Percentiles rank a stretch among this genome's conserved stretches.
These are phyloP conservation scores for Meriones unguiculatus DNA, from an alignment of 2,113 vertebrate genomes.

Conservation along the genomic window DNA sequence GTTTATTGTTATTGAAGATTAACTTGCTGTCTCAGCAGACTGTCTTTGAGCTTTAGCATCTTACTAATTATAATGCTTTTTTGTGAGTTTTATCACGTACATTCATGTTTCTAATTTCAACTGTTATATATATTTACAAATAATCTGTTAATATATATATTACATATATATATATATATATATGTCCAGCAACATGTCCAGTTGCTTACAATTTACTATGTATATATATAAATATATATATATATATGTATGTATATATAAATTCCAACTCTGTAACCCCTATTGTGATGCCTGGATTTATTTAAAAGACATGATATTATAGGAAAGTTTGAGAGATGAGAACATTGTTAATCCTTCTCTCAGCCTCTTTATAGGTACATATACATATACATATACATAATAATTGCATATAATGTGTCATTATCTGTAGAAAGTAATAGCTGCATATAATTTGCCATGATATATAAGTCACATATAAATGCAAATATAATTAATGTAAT, in stretches of 20 bases:
- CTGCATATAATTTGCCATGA: background rate
- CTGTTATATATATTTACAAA: background rate
- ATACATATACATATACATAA: background rate
- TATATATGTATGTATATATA: background rate
- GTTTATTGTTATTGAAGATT: conserved; percentile 30
- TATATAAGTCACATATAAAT: background rate
- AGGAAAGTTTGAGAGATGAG: background rate
- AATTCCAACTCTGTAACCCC: background rate
- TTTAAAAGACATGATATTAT: background rate
- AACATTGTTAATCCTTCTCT: background rate
- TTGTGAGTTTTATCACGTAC: background rate
- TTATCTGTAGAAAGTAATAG: background rate
- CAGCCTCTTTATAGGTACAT: background rate
- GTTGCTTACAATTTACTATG: too few species aligned
- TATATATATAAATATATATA: too few species aligned
- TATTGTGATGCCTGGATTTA: background rate
- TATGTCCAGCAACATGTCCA: too few species aligned
- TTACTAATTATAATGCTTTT: background rate
- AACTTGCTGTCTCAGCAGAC: conserved; percentile 6
- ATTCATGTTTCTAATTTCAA: conserved; percentile 49
- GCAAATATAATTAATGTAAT: background rate
- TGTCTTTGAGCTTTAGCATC: conserved; percentile 5
- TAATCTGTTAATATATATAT: too few species aligned
- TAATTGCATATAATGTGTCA: background rate
- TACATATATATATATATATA: too few species aligned